phyloP scores from a whole-genome alignment of 2,113 vertebrate species.

The Nothocercus julius region DNA sequence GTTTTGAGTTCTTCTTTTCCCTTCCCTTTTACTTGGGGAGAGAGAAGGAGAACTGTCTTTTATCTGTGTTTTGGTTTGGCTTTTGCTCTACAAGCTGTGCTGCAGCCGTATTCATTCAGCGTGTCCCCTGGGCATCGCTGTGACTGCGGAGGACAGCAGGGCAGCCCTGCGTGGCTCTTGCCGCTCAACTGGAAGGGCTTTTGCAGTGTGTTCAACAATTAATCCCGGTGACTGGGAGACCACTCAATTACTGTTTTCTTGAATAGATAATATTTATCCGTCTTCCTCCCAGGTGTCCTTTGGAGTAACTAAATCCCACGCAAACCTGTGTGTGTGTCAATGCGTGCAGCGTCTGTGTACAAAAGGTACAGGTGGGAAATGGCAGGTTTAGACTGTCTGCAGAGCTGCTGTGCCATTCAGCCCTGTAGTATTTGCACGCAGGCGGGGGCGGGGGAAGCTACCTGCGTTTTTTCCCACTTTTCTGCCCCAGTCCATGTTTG shows the following conservation, averaged over 20 bases:
- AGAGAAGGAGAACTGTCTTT: constrained; percentile 33
- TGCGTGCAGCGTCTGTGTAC: neutral
- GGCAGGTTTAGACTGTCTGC: neutral
- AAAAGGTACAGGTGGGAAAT: neutral
- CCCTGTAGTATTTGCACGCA: neutral
- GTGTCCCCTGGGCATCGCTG: constrained; percentile 5
- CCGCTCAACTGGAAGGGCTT: neutral
- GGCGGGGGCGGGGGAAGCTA: neutral
- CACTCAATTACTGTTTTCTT: neutral
- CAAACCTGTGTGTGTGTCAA: neutral
- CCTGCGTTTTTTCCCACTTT: neutral
- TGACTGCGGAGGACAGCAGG: neutral
- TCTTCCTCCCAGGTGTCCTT: neutral
- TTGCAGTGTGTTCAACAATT: neutral
- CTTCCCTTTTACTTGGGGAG: neutral
- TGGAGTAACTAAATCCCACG: neutral
- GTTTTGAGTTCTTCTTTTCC: neutral
- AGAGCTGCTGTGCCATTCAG: neutral
- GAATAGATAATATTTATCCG: neutral
- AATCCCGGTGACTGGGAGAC: neutral
- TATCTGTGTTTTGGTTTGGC: constrained; percentile 44
- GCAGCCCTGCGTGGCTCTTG: fast-evolving
- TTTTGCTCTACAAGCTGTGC: neutral
- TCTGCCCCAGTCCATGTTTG: fast-evolving
- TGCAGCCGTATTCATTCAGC: neutral